phyloP scores from a whole-genome alignment of 2,797 vertebrate species.

The Adelosebastes latens region DNA sequence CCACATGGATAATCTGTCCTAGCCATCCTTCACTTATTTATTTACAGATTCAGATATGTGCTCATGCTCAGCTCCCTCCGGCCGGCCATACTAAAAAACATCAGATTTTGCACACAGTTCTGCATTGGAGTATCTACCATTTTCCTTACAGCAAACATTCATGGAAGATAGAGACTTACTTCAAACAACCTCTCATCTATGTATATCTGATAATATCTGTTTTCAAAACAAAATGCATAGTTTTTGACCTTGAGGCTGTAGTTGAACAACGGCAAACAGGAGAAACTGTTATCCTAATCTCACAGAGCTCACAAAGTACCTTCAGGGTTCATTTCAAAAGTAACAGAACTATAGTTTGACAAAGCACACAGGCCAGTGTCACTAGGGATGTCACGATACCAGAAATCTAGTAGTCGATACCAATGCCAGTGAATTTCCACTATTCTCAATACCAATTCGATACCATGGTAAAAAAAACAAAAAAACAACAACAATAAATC shows the following conservation, averaged over 20 bases:
- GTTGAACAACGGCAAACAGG: conserved; percentile 21
- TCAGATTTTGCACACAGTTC: neutral
- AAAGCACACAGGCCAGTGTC: neutral
- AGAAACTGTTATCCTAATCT: conserved; percentile 18
- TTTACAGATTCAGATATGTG: neutral
- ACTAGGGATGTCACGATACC: no score
- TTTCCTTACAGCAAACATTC: neutral
- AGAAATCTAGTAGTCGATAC: no score
- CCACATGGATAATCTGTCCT: neutral
- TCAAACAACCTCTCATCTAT: conserved; percentile 7
- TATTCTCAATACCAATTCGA: no score
- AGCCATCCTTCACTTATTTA: neutral
- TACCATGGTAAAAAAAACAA: no score
- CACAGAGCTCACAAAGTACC: neutral
- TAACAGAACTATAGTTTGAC: neutral
- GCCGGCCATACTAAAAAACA: neutral
- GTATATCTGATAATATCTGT: neutral
- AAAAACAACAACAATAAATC: no score
- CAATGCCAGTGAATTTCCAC: no score
- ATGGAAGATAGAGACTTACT: conserved; percentile 5
- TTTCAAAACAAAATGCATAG: neutral
- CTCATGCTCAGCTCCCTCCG: neutral
- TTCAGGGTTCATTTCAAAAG: neutral
- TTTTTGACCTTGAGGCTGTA: conserved; percentile 37
- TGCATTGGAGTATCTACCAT: neutral